These are phyloP conservation scores for Anniella stebbinsi DNA, from an alignment of 2,797 vertebrate species.

Conservation along the genomic window DNA sequence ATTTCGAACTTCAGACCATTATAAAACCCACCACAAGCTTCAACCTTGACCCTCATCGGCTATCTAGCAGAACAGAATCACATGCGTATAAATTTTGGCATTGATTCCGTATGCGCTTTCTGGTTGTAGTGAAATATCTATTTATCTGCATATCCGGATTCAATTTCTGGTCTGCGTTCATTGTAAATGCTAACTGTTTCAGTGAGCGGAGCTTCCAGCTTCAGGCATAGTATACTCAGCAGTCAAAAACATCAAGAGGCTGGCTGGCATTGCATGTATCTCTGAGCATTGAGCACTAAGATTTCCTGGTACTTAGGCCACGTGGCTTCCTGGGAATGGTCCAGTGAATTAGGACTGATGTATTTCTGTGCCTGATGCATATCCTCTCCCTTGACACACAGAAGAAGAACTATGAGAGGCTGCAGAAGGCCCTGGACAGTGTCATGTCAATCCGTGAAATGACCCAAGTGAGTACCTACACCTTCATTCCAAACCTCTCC, in stretches of 20 bases:
- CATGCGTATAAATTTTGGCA: neutral
- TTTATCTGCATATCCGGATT: neutral
- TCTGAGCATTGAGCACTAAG: neutral
- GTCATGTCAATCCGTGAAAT: slow-evolving; percentile 99
- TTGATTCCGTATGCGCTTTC: neutral
- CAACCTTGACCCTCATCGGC: neutral
- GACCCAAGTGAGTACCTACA: slow-evolving; percentile 89
- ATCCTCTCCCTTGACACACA: slow-evolving; percentile 67
- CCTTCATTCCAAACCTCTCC: neutral
- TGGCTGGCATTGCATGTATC: neutral
- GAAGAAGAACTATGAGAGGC: slow-evolving; percentile 99
- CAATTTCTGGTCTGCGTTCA: neutral
- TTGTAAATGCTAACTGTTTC: neutral
- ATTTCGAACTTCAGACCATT: too few species aligned
- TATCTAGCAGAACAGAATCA: neutral
- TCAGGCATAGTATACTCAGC: neutral
- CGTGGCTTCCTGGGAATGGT: neutral
- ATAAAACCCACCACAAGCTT: too few species aligned
- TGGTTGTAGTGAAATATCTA: neutral
- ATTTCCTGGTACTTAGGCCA: neutral
- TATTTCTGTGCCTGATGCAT: neutral
- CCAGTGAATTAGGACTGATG: neutral
- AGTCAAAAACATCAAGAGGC: too few species aligned
- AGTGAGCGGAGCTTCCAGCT: neutral
- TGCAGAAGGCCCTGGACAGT: slow-evolving; percentile 98